Percentiles rank a stretch among this genome's conserved stretches.
Evolutionary conservation across 2,797 vertebrate species (phyloP).

Genomic region (Cossypha heuglini): DNA sequence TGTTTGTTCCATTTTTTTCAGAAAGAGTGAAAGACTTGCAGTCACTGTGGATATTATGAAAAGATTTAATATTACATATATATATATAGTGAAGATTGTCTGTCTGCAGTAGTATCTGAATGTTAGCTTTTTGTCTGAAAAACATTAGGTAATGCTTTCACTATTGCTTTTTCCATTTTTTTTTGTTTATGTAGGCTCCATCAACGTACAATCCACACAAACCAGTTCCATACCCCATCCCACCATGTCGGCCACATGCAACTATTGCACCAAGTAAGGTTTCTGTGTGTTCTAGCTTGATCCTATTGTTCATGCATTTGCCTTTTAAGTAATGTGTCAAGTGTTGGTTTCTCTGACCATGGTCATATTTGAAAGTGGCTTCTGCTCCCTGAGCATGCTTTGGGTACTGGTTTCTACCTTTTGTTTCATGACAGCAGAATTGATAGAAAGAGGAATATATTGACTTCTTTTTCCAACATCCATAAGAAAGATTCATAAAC

Average conservation of each 20-base stretch:
- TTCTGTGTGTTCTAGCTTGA: background rate
- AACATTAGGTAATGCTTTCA: background rate
- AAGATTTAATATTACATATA: background rate
- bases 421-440: background rate
- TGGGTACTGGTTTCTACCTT: background rate
- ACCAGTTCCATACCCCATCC: constrained; percentile 97
- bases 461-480: background rate
- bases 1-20: background rate
- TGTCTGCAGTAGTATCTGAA: background rate
- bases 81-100: background rate
- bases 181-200: constrained; percentile 82
- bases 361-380: background rate
- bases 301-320: background rate
- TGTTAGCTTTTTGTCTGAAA: background rate
- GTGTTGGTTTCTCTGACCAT: background rate
- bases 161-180: background rate
- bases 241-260: constrained; percentile 94
- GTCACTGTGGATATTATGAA: background rate
- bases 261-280: constrained; percentile 97
- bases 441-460: background rate
- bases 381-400: background rate
- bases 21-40: background rate
- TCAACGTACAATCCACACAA: constrained; percentile 95
- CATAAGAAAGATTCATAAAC: background rate
- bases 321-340: background rate